These are phyloP conservation scores for Mustela lutreola DNA, from an alignment of 2,113 vertebrate species.

Conservation along the genomic window DNA sequence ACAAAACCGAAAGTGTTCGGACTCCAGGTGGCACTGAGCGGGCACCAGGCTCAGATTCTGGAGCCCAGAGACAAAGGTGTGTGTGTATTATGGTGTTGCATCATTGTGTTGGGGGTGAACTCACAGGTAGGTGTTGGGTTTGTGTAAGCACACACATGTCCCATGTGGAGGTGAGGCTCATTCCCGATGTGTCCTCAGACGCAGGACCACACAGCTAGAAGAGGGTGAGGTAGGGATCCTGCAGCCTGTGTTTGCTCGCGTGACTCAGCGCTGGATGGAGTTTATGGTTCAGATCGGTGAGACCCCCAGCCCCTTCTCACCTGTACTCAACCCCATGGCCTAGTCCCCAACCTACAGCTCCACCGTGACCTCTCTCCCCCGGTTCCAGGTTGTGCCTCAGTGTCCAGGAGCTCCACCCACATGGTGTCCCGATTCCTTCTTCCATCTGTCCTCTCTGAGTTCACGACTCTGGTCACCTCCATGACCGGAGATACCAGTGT, in stretches of 20 bases:
- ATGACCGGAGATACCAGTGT: slow-evolving; percentile 95
- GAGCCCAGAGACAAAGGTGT: slow-evolving; percentile 94
- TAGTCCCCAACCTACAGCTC: background rate
- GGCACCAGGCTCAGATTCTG: slow-evolving; percentile 87
- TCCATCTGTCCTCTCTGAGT: slow-evolving; percentile 93
- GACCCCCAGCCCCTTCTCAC: background rate
- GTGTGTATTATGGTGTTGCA: background rate
- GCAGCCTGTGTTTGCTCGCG: slow-evolving; percentile 81
- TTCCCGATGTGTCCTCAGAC: slow-evolving; percentile 85
- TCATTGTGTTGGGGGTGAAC: background rate
- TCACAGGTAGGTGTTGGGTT: background rate
- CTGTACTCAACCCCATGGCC: background rate
- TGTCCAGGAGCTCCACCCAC: slow-evolving; percentile 93
- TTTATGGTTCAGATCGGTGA: slow-evolving; percentile 81
- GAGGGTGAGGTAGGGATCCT: slow-evolving; percentile 94
- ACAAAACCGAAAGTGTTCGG: slow-evolving; percentile 97
- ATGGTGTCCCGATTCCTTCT: slow-evolving; percentile 96
- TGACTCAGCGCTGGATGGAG: slow-evolving; percentile 64
- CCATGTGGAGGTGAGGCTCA: background rate
- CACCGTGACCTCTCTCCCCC: background rate
- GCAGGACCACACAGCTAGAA: slow-evolving; percentile 92
- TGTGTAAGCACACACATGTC: background rate
- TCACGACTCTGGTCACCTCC: slow-evolving; percentile 92
- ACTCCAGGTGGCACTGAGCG: slow-evolving; percentile 93
- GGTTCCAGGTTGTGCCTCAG: slow-evolving; percentile 92